Evolutionary conservation across 1,140 invertebrate species (phyloP).

Genomic region (Gyrodactylus bullatarudis): DNA sequence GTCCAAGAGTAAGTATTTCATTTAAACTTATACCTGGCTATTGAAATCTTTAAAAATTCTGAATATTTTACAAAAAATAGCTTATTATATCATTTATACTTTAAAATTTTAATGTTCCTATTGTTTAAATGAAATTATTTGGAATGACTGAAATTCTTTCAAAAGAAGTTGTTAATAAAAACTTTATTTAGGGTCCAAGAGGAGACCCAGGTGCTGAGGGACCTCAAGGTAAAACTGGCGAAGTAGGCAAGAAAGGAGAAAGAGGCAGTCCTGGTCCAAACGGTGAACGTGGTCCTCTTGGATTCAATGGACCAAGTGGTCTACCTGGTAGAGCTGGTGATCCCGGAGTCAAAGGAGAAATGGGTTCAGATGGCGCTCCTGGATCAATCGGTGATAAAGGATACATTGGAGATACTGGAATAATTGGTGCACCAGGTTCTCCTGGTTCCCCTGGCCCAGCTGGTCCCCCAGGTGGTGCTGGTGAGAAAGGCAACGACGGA

Average conservation of each 20-base stretch:
- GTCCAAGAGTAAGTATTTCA: neutral
- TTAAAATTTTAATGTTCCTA: neutral
- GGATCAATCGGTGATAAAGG: conserved; percentile 1
- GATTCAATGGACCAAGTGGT: neutral
- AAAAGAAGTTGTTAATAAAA: neutral
- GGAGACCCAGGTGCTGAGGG: conserved; percentile 6
- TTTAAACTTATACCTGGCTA: neutral
- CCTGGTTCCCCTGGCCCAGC: conserved; percentile 10
- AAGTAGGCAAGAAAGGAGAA: neutral
- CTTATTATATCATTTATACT: no score
- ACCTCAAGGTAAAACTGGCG: conserved; percentile 2
- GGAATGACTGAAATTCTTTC: conserved; percentile 3
- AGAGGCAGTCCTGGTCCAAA: neutral
- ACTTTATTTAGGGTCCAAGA: neutral
- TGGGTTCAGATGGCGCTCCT: neutral
- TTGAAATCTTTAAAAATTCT: neutral
- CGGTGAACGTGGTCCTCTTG: neutral
- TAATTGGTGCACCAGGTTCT: neutral
- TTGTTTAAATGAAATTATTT: neutral
- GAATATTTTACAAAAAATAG: neutral
- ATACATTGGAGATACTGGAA: neutral
- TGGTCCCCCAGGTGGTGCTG: conserved; percentile 10
- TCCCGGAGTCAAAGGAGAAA: neutral
- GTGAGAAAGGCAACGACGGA: neutral
- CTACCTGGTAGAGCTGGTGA: neutral